A percentile compares a stretch with the other conserved stretches of the same genome.
Conservation (phyloP, 2,888 invertebrate genomes). For the Anthophora plumipes region DNA sequence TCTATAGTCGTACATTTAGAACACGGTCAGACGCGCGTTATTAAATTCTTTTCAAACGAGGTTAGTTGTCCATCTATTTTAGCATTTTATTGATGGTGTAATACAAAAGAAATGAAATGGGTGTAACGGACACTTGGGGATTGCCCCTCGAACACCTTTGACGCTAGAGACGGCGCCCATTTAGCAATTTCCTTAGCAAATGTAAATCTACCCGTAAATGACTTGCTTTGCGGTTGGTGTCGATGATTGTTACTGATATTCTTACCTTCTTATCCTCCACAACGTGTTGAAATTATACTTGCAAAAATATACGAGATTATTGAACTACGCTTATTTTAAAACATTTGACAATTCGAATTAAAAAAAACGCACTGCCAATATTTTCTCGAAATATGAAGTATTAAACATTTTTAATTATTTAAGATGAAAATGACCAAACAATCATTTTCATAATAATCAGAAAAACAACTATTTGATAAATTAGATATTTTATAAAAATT, state of each 20-base stretch:
- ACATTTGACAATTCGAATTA: neutral
- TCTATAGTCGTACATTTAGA: conserved; percentile 29
- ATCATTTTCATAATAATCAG: neutral
- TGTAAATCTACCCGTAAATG: conserved; percentile 43
- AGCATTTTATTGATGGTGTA: conserved; percentile 52
- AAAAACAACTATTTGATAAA: no score
- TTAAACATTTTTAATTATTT: neutral
- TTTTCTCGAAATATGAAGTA: neutral
- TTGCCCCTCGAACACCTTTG: conserved; percentile 25
- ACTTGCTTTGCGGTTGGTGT: conserved; percentile 15
- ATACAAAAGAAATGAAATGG: conserved; percentile 39
- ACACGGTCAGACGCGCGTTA: conserved; percentile 33
- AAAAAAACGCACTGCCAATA: neutral
- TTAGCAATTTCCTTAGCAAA: conserved; percentile 48
- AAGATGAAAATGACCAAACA: neutral
- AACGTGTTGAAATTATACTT: neutral
- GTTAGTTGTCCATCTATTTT: conserved; percentile 54
- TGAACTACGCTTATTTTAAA: neutral
- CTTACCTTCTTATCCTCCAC: neutral
- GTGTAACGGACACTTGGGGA: conserved; percentile 35
- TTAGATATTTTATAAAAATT: no score
- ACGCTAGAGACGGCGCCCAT: conserved; percentile 40
- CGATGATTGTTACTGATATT: conserved; percentile 11
- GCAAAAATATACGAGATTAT: neutral
- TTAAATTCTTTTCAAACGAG: conserved; percentile 47